Conservation (phyloP, 2,888 invertebrate genomes). For the Keiferia lycopersicella region DNA sequence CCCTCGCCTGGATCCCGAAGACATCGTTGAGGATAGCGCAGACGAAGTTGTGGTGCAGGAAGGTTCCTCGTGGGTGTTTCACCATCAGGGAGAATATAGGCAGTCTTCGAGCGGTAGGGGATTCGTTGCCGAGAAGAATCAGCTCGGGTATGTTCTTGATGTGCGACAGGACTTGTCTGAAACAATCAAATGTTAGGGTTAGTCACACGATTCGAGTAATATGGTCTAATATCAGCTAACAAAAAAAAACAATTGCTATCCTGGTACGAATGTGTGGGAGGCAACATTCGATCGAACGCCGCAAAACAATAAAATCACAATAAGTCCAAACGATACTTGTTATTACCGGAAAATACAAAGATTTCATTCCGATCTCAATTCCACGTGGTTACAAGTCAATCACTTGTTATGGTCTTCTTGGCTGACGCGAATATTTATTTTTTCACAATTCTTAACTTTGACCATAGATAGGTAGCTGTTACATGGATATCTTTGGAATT, state of each 20-base stretch:
- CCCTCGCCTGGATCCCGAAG: slow-evolving; percentile 93
- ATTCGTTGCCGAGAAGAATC: slow-evolving; percentile 87
- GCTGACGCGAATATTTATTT: no score
- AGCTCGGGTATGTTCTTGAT: slow-evolving; percentile 90
- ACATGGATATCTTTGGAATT: no score
- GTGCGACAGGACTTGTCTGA: slow-evolving; percentile 89
- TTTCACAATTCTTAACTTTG: no score
- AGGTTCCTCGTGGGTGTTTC: slow-evolving; percentile 89
- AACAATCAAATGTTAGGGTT: slow-evolving; percentile 47
- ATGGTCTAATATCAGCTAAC: no score
- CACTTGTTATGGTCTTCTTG: no score
- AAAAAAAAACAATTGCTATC: no score
- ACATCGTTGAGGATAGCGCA: slow-evolving; percentile 94
- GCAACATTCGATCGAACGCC: neutral
- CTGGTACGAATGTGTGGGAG: no score
- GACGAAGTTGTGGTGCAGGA: slow-evolving; percentile 94
- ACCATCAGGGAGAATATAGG: slow-evolving; percentile 94
- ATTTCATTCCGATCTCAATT: neutral
- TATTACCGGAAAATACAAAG: slow-evolving; percentile 1
- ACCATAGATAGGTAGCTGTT: no score
- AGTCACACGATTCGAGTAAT: neutral
- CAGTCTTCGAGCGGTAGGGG: slow-evolving; percentile 84
- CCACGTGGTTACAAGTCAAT: no score
- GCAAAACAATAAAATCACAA: neutral
- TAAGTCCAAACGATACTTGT: neutral